Conservation (phyloP, 2,888 invertebrate species). For the Alsophila aescularia region DNA sequence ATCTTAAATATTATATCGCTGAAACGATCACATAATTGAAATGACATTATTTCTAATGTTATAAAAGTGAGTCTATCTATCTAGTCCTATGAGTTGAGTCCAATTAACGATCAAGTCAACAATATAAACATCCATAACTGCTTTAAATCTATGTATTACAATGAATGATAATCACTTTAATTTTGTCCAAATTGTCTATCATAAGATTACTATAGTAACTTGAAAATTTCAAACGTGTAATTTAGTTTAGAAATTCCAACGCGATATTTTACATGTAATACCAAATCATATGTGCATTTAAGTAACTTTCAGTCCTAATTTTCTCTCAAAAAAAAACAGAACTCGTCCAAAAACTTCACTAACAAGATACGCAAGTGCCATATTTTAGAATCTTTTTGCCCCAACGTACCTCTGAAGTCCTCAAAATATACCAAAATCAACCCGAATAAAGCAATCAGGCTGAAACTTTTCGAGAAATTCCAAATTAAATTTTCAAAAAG, state of each 20-base stretch:
- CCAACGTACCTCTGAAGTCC: slow-evolving; percentile 23
- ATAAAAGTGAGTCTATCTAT: no score
- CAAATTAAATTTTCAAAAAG: slow-evolving; percentile 61
- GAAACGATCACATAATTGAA: no score
- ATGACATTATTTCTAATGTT: no score
- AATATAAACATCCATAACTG: no score
- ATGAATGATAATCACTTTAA: no score
- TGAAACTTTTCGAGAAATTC: slow-evolving; percentile 48
- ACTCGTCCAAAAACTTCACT: slow-evolving; percentile 14
- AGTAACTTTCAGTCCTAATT: slow-evolving; percentile 3
- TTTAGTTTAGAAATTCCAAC: neutral
- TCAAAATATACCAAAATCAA: slow-evolving; percentile 38
- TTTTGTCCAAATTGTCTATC: no score
- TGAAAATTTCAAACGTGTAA: no score
- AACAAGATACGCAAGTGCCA: slow-evolving; percentile 26
- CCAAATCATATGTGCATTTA: slow-evolving; percentile 11
- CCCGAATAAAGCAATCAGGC: slow-evolving; percentile 47
- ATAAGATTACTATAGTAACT: no score
- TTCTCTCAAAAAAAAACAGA: slow-evolving; percentile 8
- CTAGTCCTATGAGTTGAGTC: no score
- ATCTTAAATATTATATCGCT: no score
- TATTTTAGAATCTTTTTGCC: slow-evolving; percentile 25
- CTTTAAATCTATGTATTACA: no score
- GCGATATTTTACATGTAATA: neutral
- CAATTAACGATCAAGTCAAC: no score